phyloP scores from a whole-genome alignment of 2,113 vertebrate genomes.

The Lonchura striata region DNA sequence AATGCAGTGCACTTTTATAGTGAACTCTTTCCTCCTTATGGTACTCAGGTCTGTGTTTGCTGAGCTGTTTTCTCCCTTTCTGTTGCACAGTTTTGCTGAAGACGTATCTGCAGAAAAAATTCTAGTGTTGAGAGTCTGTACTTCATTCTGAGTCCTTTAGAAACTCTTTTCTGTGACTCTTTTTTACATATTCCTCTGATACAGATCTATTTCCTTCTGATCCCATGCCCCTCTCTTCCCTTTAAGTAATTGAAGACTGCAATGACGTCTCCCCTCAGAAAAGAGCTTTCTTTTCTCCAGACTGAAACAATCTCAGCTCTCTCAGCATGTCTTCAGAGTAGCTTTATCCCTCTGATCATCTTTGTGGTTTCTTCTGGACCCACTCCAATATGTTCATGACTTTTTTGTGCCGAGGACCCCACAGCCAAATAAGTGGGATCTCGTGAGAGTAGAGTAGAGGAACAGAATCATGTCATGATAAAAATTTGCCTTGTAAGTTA shows the following conservation, averaged over 20 bases:
- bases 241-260: neutral
- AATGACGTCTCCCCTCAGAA: neutral
- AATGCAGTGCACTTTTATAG: neutral
- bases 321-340: neutral
- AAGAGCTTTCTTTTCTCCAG: neutral
- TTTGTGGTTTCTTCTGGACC: neutral
- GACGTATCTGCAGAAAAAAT: fast-evolving
- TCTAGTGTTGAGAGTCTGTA: neutral
- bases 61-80: neutral
- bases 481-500: neutral
- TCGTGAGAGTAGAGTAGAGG: neutral
- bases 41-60: neutral
- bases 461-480: neutral
- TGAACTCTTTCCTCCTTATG: neutral
- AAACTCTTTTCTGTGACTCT: neutral
- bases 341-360: neutral
- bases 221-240: fast-evolving
- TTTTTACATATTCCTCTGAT: neutral
- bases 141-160: neutral
- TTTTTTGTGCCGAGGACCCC: neutral
- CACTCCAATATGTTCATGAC: neutral
- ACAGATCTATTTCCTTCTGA: neutral
- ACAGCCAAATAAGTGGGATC: neutral
- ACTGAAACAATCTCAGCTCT: neutral
- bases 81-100: neutral